Evolutionary conservation across 2,113 vertebrate genomes (phyloP), one percentile per base, ranked within the genome.

Genomic region (Petroica traversi): DNA sequence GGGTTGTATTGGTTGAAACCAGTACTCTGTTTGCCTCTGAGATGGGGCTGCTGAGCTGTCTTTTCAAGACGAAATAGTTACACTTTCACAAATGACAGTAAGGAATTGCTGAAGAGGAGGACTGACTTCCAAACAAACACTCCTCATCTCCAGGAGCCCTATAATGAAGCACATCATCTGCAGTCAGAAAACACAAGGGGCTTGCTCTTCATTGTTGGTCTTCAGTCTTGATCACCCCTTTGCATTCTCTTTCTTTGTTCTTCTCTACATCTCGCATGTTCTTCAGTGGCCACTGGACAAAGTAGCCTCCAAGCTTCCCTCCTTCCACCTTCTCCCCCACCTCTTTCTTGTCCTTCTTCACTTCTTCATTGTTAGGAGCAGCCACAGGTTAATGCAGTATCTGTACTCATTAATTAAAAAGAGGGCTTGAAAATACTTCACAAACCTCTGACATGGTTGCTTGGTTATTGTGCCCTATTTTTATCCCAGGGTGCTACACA

Each of bases 1-100:
- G 0, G 16, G 6, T 64, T 2, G 0, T 25, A 9, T 17, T 0
- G 1, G 6, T 14, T 89, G 45, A 43, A 80, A 59, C 14, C 19
- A 36, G 12, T 10, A 26, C 16, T 25, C 36, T 51, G 15, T 54
- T 85, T 67, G 15, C 19, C 8, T 81, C 34, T 0, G 0, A 59
- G 11, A 9, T 36, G 19, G 31, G 34, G 9, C 62, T 58, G 43
- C 38, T 49, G 34, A 67, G 10, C 12, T 52, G 8, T 36, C 31
- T 67, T 82, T 52, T 61, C 33, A 28, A 48, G n/a, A 45, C 8
- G 7, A 51, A 20, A 38, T 13, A 61, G 34, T 19, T 54, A 38
- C 5, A n/a, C 34, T 58, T 77, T 62, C 38, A 49, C 13, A 58
- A 48, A 61, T 1, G 3, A 45, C 54, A 64, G 11, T 12, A 48